Percentiles rank a stretch among this genome's conserved stretches.
Evolutionary conservation across 2,113 vertebrate genomes (phyloP).

Genomic region (Pithys albifrons): DNA sequence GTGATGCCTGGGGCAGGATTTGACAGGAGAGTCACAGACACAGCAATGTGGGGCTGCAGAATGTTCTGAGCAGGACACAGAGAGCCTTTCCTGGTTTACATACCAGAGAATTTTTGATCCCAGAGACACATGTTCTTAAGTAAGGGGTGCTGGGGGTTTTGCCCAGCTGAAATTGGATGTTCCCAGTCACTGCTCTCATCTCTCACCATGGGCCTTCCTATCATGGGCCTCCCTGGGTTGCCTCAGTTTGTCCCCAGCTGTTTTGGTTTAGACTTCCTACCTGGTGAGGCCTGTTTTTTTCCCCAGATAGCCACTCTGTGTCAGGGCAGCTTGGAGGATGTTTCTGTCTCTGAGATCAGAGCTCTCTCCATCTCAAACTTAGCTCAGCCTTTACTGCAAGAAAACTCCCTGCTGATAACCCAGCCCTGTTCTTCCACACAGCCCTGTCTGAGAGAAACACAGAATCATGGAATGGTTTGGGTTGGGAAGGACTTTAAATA

Average conservation of each 20-base stretch:
- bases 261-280: background rate
- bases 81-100: background rate
- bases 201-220: no score
- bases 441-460: background rate
- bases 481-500: background rate
- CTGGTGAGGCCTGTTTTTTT: background rate
- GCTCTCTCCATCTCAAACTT: background rate
- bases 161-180: accelerated
- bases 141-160: accelerated
- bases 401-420: background rate
- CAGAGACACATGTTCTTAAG: accelerated
- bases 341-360: background rate
- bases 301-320: accelerated
- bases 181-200: accelerated
- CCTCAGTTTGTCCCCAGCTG: background rate
- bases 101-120: accelerated
- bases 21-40: accelerated
- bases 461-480: background rate
- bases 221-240: background rate
- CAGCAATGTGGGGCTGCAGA: background rate
- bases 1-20: accelerated
- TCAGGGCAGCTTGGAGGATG: background rate
- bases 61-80: background rate
- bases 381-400: accelerated
- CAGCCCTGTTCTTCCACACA: background rate